Percentiles rank a stretch among this genome's conserved stretches.
phyloP scores from a whole-genome alignment of 2,797 vertebrate species.

The Monodelphis domestica region DNA sequence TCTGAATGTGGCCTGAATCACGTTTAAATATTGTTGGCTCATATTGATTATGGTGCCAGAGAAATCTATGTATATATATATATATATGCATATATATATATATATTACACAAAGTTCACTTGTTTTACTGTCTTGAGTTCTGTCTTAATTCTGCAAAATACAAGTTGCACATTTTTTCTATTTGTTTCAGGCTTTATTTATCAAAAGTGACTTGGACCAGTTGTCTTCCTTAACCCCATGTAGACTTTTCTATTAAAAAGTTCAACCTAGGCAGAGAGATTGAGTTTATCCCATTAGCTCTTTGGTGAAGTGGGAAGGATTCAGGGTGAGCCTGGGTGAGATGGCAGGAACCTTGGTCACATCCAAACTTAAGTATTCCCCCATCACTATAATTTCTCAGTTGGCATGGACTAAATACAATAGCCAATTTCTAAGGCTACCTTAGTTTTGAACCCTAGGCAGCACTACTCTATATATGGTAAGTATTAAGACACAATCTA shows the following conservation, averaged over 20 bases:
- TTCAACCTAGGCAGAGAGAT: neutral
- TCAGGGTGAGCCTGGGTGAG: neutral
- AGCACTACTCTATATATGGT: neutral
- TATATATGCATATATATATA: constrained; percentile 84
- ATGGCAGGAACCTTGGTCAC: neutral
- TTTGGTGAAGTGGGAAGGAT: neutral
- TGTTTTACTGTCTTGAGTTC: constrained; percentile 84
- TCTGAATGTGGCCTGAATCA: constrained; percentile 91
- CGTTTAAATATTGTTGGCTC: constrained; percentile 88
- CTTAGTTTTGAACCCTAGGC: too few relatives aligned
- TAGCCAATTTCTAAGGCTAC: too few relatives aligned
- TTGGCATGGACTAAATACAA: neutral
- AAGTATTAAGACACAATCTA: neutral
- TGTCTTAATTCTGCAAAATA: constrained; percentile 87
- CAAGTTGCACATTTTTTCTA: constrained; percentile 84
- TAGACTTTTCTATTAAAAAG: constrained; percentile 19
- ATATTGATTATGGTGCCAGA: constrained; percentile 87
- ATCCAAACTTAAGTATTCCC: neutral
- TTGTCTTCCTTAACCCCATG: constrained; percentile 18
- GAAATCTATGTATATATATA: constrained; percentile 77
- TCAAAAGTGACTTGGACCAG: constrained; percentile 10
- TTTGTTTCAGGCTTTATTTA: constrained; percentile 79
- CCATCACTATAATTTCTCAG: neutral
- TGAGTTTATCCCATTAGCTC: neutral
- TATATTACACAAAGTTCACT: constrained; percentile 82